Evolutionary conservation across 2,113 vertebrate genomes (phyloP).

Genomic region (Smithornis capensis): DNA sequence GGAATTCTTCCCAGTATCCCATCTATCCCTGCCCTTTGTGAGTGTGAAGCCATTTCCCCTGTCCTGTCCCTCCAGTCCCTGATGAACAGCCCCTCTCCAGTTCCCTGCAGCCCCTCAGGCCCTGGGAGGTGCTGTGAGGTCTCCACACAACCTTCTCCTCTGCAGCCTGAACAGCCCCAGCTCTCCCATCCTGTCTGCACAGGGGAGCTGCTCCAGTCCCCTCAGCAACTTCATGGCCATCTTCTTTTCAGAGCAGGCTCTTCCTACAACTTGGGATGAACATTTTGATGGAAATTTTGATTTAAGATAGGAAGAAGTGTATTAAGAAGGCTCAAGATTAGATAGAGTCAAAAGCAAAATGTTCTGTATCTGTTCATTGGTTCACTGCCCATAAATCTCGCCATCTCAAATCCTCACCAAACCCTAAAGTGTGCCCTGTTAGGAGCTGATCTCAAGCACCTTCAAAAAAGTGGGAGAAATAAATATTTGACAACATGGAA

Average conservation of each 20-base stretch:
- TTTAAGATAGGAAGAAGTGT: not conserved
- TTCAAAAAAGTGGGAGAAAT: not conserved
- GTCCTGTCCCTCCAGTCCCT: not conserved
- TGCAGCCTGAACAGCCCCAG: not conserved
- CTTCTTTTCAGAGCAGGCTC: not conserved
- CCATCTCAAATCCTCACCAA: not conserved
- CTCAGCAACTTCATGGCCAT: fast-evolving
- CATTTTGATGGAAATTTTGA: not conserved
- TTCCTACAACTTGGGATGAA: not conserved
- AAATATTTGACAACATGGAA: not conserved
- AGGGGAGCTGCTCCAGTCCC: not conserved
- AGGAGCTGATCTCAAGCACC: not conserved
- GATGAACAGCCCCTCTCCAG: not conserved
- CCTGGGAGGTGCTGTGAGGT: not conserved
- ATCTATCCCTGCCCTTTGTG: not conserved
- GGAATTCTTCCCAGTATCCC: not conserved
- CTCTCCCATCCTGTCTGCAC: not conserved
- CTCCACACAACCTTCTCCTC: not conserved
- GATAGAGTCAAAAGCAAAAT: not conserved
- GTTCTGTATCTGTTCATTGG: not conserved
- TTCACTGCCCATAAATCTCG: not conserved
- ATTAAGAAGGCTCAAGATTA: not conserved
- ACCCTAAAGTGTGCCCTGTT: not conserved
- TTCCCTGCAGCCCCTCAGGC: not conserved
- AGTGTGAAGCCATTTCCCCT: too few relatives aligned